phyloP scores from a whole-genome alignment of 2,797 vertebrate genomes.

The Pyrocephalus nanus region DNA sequence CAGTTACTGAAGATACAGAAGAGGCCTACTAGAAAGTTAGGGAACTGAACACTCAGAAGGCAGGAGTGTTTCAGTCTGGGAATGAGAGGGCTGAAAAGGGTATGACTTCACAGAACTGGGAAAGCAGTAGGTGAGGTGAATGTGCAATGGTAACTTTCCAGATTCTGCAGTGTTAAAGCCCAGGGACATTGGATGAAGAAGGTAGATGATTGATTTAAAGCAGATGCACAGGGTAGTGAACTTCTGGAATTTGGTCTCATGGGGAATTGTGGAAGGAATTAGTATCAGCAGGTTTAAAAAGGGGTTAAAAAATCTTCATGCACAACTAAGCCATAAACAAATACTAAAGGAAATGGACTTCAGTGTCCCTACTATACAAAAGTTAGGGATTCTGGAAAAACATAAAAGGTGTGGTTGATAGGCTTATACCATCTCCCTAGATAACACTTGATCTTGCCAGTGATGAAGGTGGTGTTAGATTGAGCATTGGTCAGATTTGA shows the following conservation, averaged over 20 bases:
- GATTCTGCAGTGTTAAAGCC: neutral
- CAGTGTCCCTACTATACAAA: neutral
- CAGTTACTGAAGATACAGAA: neutral
- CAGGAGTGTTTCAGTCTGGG: neutral
- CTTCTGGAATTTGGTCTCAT: neutral
- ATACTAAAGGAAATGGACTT: neutral
- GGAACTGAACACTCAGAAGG: neutral
- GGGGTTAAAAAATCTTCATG: neutral
- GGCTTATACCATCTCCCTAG: accelerated
- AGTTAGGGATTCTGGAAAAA: neutral
- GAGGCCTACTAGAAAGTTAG: neutral
- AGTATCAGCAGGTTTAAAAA: neutral
- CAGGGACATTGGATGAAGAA: neutral
- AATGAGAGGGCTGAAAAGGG: neutral
- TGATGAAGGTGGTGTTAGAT: neutral
- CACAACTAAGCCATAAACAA: neutral
- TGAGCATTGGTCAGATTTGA: neutral
- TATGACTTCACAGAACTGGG: neutral
- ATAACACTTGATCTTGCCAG: neutral
- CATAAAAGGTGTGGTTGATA: accelerated
- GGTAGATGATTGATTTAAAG: neutral
- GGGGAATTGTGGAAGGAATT: neutral
- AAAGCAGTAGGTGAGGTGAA: neutral
- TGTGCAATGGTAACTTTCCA: neutral
- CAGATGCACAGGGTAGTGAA: neutral